A percentile compares a stretch with the other conserved stretches of the same genome.
Conservation (phyloP, 2,113 vertebrate species). For the Siniperca chuatsi region DNA sequence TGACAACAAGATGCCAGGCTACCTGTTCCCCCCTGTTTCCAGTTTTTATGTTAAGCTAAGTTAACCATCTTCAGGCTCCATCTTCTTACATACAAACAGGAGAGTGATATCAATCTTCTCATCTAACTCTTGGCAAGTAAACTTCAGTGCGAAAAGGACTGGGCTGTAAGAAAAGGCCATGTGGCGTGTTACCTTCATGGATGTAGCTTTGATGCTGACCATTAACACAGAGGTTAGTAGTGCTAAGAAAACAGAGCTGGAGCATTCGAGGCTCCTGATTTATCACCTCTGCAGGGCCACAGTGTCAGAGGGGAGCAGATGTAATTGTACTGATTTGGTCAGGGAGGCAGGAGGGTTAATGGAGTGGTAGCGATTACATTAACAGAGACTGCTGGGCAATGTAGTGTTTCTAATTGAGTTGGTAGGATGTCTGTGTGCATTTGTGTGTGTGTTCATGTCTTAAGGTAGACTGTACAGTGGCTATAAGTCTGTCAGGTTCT, state of each 20-base stretch:
- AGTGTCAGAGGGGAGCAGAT: slow-evolving; percentile 49
- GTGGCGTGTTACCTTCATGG: neutral
- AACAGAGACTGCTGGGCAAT: slow-evolving; percentile 62
- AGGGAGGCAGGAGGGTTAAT: slow-evolving; percentile 63
- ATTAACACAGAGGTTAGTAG: neutral
- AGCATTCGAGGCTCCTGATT: slow-evolving; percentile 23
- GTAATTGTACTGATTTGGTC: slow-evolving; percentile 51
- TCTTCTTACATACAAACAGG: neutral
- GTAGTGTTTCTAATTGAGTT: slow-evolving; percentile 75
- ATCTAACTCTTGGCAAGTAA: too few species aligned
- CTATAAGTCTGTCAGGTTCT: slow-evolving; percentile 30
- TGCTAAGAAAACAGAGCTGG: neutral
- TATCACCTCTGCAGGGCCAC: slow-evolving; percentile 48
- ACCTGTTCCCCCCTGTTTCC: too few species aligned
- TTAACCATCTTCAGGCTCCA: neutral
- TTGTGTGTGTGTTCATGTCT: slow-evolving; percentile 20
- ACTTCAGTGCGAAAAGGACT: neutral
- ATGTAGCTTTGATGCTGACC: slow-evolving; percentile 9
- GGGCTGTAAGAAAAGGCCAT: neutral
- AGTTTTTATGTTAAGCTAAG: too few species aligned
- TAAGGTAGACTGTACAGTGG: neutral
- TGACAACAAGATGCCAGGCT: too few species aligned
- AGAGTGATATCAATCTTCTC: neutral
- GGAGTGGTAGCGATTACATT: slow-evolving; percentile 72
- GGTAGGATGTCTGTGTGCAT: slow-evolving; percentile 21